Base-by-base conservation (phyloP, 2,113 vertebrate genomes). In the Ascaphus truei region DNA sequence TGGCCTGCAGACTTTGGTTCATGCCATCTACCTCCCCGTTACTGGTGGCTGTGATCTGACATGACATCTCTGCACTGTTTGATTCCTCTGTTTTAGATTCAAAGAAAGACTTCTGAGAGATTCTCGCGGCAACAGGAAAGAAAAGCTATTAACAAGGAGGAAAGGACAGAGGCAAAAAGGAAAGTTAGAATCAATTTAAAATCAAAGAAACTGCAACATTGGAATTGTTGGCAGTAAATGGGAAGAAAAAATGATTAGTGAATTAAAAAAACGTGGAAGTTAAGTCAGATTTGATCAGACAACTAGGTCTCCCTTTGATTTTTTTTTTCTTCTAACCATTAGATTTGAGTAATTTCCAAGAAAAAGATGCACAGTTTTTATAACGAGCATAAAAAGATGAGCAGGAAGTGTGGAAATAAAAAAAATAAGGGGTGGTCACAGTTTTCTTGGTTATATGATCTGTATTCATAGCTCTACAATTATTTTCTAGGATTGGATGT, bases 51-150 rank as follows among this genome's bases (percentile, higher is more conserved):
- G 88, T 92, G 91, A 96, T 93, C 88, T 93, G 91, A 89, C 93
- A 96, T 62, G 93, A 93, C 92, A 94, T 87, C 91, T 93, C 93
- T 79, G 93, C 92, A 89, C 92, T 95, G 81, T 94, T 94, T 85
- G 92, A 93, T 76, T 97, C 91, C 91, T 93, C 92, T 88, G 85
- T 93, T 86, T 94, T 91, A 92, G 92, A 93, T 89, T 94, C 90
- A 94, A 93, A 96, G 92, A 92, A 97, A 79, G 88, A 94, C 89
- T 94, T 88, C 83, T 93, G 79, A 86, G 91, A 93, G 88, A 94
- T 92, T 86, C 90, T 95, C 91, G 91, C 88, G 87, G 90, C 85
- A 91, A 94, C 81, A 87, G 94, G 92, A 83, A 92, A 90, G 89
- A 92, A 85, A 86, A 92, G 91, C 94, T 94, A 91, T 88, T 85